phyloP scores from a whole-genome alignment of 2,888 invertebrate genomes.

The Rhamnusium bicolor region DNA sequence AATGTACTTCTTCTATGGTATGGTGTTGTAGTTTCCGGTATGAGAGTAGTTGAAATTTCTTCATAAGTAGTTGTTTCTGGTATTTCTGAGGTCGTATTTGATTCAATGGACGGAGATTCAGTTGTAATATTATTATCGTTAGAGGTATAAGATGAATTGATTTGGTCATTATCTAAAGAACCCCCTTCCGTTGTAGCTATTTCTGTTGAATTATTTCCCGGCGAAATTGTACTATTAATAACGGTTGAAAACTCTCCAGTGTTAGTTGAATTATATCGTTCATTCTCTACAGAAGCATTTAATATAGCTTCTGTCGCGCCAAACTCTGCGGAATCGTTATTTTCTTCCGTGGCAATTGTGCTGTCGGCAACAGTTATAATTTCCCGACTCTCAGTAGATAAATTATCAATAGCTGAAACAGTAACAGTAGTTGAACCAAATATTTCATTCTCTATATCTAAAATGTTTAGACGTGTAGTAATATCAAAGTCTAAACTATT shows the following conservation, averaged over 20 bases:
- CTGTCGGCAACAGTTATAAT: background rate
- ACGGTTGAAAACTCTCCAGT: background rate
- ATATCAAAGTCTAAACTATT: background rate
- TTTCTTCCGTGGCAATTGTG: background rate
- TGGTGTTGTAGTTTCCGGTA: slow-evolving; percentile 47
- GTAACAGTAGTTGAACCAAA: background rate
- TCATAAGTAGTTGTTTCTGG: slow-evolving; percentile 26
- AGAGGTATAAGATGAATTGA: background rate
- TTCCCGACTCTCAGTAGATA: background rate
- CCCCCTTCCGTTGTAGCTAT: slow-evolving; percentile 28
- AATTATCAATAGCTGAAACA: background rate
- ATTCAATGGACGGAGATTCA: background rate
- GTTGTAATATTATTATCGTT: slow-evolving; percentile 4
- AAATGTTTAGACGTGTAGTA: slow-evolving; percentile 3
- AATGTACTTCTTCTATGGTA: slow-evolving; percentile 52
- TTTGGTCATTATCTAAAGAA: slow-evolving; percentile 15
- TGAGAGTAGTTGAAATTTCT: slow-evolving; percentile 21
- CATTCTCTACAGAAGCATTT: background rate
- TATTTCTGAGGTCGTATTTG: background rate
- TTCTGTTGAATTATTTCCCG: slow-evolving; percentile 12
- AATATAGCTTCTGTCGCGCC: background rate
- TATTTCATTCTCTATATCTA: slow-evolving; percentile 7
- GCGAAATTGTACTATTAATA: background rate
- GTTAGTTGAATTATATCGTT: background rate
- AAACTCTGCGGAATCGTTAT: background rate